phyloP scores from a whole-genome alignment of 1,140 invertebrate genomes.

The Venturia canescens region DNA sequence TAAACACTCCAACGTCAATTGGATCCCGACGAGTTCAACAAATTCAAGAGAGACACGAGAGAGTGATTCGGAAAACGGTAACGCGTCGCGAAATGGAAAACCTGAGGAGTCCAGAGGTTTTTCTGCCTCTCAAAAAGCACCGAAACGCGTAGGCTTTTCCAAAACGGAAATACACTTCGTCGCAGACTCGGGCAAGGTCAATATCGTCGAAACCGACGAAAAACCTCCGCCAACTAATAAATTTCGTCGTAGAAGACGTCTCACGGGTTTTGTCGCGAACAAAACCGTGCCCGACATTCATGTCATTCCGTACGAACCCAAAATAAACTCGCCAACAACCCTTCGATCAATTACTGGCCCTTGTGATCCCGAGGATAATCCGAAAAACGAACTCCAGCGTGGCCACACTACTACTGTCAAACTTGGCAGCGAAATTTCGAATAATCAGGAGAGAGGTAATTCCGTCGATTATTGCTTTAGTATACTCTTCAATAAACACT shows the following conservation, averaged over 20 bases:
- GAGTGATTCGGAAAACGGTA: not conserved
- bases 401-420: conserved; percentile 47
- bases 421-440: conserved; percentile 9
- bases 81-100: conserved; percentile 9
- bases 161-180: conserved; percentile 92
- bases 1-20: conserved; percentile 2
- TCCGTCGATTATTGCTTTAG: too few species aligned
- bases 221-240: conserved; percentile 89
- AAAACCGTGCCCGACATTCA: conserved; percentile 81
- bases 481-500: too few species aligned
- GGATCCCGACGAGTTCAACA: conserved; percentile 17
- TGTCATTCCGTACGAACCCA: conserved; percentile 87
- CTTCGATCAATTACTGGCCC: conserved; percentile 72
- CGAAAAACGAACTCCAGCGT: conserved; percentile 22
- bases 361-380: not conserved
- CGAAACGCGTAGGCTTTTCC: conserved; percentile 89
- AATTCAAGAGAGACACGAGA: not conserved
- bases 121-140: conserved; percentile 74
- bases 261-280: not conserved
- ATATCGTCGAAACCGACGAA: conserved; percentile 91
- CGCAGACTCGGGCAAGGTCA: conserved; percentile 88
- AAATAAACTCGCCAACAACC: conserved; percentile 85
- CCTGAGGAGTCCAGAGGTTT: conserved; percentile 58
- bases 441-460: conserved; percentile 32
- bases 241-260: conserved; percentile 82